phyloP scores from a whole-genome alignment of 2,797 vertebrate genomes.

The Schizothorax lantsangensis region DNA sequence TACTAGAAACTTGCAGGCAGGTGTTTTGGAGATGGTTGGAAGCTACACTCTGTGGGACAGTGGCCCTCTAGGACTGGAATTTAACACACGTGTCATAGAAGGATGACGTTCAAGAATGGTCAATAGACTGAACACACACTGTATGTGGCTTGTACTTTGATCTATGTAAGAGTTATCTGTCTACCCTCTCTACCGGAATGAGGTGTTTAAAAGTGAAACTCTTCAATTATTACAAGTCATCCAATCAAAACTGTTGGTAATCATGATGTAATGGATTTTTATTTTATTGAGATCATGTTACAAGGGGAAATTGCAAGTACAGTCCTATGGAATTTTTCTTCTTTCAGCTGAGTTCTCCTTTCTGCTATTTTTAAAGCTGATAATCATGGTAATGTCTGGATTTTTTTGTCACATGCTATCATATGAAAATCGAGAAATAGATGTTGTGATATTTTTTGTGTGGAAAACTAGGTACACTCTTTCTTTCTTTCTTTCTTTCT shows the following conservation, averaged over 20 bases:
- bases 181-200: background rate
- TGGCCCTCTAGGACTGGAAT: background rate
- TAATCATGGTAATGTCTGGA: background rate
- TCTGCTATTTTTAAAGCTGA: background rate
- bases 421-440: background rate
- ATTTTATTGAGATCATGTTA: background rate
- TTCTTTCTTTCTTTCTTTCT: background rate
- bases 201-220: background rate
- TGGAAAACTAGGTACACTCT: background rate
- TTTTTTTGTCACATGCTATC: background rate
- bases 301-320: background rate
- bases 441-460: background rate
- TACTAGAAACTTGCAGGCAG: background rate
- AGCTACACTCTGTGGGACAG: background rate
- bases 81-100: background rate
- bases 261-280: background rate
- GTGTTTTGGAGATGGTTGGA: background rate
- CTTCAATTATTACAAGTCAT: background rate
- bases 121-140: background rate
- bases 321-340: background rate
- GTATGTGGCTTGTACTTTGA: slow-evolving; percentile 19
- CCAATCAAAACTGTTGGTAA: background rate
- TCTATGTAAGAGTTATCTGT: background rate
- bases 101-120: background rate
- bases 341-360: background rate